Percentiles rank a stretch among this genome's conserved stretches.
phyloP scores from a whole-genome alignment of 2,888 invertebrate species.

The Heterodera filipjevi region DNA sequence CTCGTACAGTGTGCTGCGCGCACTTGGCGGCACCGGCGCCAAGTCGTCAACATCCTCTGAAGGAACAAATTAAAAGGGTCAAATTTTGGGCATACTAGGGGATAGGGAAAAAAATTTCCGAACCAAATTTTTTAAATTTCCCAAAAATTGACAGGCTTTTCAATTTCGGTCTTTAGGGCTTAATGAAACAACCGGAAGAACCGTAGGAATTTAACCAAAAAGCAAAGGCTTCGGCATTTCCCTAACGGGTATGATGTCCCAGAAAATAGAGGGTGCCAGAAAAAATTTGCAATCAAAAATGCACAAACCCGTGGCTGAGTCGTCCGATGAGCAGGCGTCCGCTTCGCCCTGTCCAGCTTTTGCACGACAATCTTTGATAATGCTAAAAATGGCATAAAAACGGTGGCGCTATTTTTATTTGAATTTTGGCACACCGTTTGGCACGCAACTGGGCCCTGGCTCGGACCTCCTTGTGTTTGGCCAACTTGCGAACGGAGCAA shows the following conservation, averaged over 20 bases:
- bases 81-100: too few relatives aligned
- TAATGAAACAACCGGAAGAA: too few relatives aligned
- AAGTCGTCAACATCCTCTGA: constrained; percentile 9
- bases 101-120: too few relatives aligned
- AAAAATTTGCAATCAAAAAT: too few relatives aligned
- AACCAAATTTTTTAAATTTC: too few relatives aligned
- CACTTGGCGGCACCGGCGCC: constrained; percentile 24
- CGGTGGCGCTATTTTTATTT: background rate
- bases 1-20: constrained; percentile 31
- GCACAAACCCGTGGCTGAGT: constrained; percentile 22
- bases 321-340: constrained; percentile 21
- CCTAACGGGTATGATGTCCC: too few relatives aligned
- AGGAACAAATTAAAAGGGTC: background rate
- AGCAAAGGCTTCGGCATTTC: too few relatives aligned
- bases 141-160: too few relatives aligned
- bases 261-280: too few relatives aligned
- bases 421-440: constrained; percentile 15
- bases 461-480: constrained; percentile 20
- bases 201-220: too few relatives aligned
- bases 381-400: constrained; percentile 16
- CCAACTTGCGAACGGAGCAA: constrained; percentile 5
- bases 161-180: too few relatives aligned
- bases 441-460: constrained; percentile 32
- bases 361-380: constrained; percentile 31
- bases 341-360: constrained; percentile 26